Conservation (phyloP, 2,113 vertebrate genomes). For the Elephantulus edwardii region DNA sequence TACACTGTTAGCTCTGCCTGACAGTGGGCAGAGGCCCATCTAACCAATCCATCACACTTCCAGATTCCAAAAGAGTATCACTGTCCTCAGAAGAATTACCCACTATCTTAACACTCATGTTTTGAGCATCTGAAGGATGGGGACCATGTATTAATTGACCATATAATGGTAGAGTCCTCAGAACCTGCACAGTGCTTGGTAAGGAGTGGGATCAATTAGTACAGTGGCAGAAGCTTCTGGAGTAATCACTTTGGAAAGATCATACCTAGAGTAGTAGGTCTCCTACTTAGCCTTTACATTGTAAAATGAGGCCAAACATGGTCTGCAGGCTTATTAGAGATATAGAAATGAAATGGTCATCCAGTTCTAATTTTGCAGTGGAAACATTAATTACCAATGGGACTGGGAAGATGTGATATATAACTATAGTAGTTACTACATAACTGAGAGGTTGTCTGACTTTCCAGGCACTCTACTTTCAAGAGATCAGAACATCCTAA, state of each 20-base stretch:
- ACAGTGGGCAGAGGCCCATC: background rate
- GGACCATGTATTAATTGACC: background rate
- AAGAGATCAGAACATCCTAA: background rate
- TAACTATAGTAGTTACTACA: background rate
- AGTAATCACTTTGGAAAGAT: background rate
- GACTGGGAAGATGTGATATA: no score
- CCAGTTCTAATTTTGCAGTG: background rate
- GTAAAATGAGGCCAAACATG: background rate
- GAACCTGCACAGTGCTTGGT: background rate
- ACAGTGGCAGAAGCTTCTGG: background rate
- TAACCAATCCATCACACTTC: background rate
- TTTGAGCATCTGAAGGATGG: background rate
- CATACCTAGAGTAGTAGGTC: background rate
- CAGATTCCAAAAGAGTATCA: background rate
- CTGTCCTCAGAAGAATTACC: background rate
- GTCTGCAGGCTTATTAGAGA: background rate
- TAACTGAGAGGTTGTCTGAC: background rate
- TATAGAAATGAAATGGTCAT: background rate
- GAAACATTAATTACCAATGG: background rate
- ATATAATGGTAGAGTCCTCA: background rate
- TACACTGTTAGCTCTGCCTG: background rate
- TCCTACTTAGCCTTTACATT: background rate
- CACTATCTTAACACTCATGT: no score
- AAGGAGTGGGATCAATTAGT: no score
- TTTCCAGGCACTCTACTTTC: background rate